Conservation (phyloP, 2,113 vertebrate genomes). For the Ciconia boyciana region DNA sequence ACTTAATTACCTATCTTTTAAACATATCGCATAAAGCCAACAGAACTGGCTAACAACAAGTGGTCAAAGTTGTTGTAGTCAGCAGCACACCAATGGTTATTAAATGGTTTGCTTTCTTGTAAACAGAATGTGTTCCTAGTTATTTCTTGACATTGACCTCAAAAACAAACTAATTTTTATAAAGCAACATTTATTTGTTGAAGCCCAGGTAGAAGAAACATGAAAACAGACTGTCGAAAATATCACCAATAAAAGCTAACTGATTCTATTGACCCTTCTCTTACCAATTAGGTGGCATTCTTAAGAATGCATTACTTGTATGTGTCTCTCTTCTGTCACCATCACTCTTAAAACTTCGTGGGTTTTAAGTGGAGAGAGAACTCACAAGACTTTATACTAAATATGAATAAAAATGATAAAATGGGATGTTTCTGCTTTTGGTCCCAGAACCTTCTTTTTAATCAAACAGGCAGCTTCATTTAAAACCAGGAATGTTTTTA, state of each 20-base stretch:
- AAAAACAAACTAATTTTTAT: not conserved
- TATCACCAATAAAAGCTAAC: not conserved
- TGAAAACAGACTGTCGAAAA: not conserved
- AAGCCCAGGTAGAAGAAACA: not conserved
- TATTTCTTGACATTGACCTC: not conserved
- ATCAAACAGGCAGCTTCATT: not conserved
- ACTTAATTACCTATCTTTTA: not conserved
- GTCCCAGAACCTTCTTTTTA: not conserved
- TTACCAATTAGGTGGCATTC: not conserved
- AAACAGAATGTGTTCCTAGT: not conserved
- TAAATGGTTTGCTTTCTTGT: not conserved
- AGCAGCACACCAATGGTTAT: rapidly evolving
- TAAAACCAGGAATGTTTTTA: not conserved
- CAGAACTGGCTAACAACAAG: not conserved
- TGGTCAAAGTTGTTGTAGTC: not conserved
- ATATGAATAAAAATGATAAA: not conserved
- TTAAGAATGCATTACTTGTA: rapidly evolving
- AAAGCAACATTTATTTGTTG: not conserved
- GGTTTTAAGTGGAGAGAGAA: not conserved
- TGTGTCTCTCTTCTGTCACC: not conserved
- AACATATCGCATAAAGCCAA: rapidly evolving
- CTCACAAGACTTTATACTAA: not conserved
- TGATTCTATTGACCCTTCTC: not conserved
- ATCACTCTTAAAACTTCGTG: not conserved
- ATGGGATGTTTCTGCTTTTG: not conserved